Base-by-base conservation (phyloP, 2,888 invertebrate species). In the Drosophila falleni region DNA sequence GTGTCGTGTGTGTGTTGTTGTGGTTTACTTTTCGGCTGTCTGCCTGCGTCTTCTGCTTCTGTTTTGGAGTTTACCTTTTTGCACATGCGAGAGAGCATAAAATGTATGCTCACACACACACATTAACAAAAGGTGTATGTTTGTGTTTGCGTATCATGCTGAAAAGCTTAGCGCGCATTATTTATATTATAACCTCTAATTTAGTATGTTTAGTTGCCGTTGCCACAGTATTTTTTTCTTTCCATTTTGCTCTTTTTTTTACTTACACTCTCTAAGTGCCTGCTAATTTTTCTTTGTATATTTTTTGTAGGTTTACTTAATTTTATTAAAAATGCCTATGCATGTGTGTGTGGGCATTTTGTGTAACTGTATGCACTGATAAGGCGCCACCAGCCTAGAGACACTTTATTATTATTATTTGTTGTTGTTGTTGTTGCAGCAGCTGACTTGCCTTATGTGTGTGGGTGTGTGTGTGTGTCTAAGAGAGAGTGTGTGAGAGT, bases 111-210 rank as follows among this genome's bases (percentile, higher is more conserved):
- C 33, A 35, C 39, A 26, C 5, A 46, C 26, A 49, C 26, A 49
- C 46, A 46, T 16, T 39, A 35, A 16, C 35, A 26, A 46, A 31
- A 50, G 13, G 19, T 44, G 33, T 37, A 35, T 39, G 42, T 55
- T 51, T 63, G 47, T 67, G 35, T 53, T 33, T 5, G 64, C 84
- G 51, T 84, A 78, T 84, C 88, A 89, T 89, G 81, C 71, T 78
- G 72, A 81, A 89, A 84, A 85, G 88, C 88, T 84, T 89, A 87
- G 79, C 85, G 87, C 76, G 84, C 79, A 83, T 89, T 77, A 77
- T 75, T 77, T 77, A 80, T 77, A 75, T 75, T 84, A 89, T 84
- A 89, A 85, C 84, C 84, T 85, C 88, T 87, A 89, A 87, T 89
- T 84, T 79, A 19, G 19, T 19, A 1, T 19, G 19, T 19, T 19